phyloP scores from a whole-genome alignment of 2,888 invertebrate genomes.

The Arrhopalites spinosus region DNA sequence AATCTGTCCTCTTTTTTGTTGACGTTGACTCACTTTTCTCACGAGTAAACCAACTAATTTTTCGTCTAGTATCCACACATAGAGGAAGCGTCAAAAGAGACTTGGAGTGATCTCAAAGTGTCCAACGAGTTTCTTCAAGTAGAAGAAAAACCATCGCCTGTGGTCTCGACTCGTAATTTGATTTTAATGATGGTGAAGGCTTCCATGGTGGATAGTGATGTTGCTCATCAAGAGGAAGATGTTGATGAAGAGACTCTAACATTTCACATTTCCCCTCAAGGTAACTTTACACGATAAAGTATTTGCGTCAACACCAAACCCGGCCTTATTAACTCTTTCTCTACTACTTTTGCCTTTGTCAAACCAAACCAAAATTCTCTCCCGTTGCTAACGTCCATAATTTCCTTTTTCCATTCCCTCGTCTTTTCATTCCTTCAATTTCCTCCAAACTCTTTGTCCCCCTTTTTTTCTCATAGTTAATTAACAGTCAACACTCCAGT shows the following conservation, averaged over 20 bases:
- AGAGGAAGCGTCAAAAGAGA: neutral
- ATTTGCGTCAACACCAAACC: neutral
- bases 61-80: neutral
- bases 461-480: neutral
- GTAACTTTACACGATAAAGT: slow-evolving; percentile 4
- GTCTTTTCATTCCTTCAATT: neutral
- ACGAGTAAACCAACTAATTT: too few species aligned
- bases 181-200: slow-evolving; percentile 21
- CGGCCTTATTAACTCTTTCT: slow-evolving; percentile 5
- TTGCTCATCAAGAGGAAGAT: slow-evolving; percentile 10
- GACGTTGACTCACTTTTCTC: too few species aligned
- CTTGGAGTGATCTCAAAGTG: neutral
- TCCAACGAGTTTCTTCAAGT: neutral
- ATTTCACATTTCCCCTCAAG: slow-evolving; percentile 8
- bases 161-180: slow-evolving; percentile 17
- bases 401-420: neutral
- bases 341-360: too few species aligned
- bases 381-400: too few species aligned
- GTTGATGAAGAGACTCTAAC: neutral
- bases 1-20: too few species aligned
- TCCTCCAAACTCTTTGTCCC: neutral
- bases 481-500: neutral
- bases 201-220: neutral
- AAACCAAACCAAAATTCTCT: too few species aligned
- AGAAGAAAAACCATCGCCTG: neutral